Conservation (phyloP, 2,797 vertebrate species). For the Darevskia mixta region DNA sequence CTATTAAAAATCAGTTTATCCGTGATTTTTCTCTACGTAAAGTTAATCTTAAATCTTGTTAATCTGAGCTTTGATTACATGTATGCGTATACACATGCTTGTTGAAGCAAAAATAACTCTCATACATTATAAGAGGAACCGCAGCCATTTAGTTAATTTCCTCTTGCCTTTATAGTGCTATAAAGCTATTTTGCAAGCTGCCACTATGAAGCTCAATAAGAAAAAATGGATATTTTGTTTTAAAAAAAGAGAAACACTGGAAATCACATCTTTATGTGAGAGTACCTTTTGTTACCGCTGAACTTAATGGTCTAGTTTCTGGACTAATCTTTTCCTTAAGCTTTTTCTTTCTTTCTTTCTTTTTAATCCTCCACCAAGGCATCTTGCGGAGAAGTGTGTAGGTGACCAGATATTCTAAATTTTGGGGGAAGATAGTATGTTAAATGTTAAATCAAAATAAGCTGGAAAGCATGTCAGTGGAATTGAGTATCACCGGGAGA, state of each 20-base stretch:
- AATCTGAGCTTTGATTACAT: not conserved
- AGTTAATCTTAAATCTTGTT: not conserved
- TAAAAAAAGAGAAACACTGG: not conserved
- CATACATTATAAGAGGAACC: not conserved
- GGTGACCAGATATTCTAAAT: conserved; percentile 13
- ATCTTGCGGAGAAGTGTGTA: not conserved
- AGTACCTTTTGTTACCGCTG: not conserved
- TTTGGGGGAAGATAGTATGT: not conserved
- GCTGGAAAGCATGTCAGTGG: not conserved
- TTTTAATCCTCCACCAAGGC: not conserved
- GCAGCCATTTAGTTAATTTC: conserved; percentile 20
- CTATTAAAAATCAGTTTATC: not conserved
- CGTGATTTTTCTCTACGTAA: not conserved
- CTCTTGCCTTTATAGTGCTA: not conserved
- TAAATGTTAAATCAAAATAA: conserved; percentile 58
- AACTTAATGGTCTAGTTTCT: not conserved
- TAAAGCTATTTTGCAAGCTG: not conserved
- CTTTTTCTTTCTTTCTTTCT: not conserved
- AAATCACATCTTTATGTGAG: too few species aligned
- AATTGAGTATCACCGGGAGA: conserved; percentile 33
- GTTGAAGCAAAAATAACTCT: not conserved
- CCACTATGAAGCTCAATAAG: not conserved
- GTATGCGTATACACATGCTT: conserved; percentile 3
- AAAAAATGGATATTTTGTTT: not conserved
- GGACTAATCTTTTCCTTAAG: not conserved